Evolutionary conservation across 2,113 vertebrate species (phyloP).

Genomic region (Menura novaehollandiae): DNA sequence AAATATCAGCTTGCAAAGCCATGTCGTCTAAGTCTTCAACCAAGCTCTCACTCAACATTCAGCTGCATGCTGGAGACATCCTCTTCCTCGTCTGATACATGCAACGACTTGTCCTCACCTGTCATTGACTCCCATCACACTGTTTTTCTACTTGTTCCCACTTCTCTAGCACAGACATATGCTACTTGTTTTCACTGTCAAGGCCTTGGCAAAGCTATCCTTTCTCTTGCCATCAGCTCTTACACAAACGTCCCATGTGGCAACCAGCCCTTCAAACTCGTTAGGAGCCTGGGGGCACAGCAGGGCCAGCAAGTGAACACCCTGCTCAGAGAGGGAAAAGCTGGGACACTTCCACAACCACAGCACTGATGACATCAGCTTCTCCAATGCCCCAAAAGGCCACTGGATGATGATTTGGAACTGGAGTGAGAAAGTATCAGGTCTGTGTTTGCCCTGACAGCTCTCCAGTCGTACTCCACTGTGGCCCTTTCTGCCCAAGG

Average conservation of each 20-base stretch:
- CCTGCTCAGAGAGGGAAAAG: not conserved
- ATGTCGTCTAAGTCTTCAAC: not conserved
- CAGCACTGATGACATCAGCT: not conserved
- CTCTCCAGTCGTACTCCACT: not conserved
- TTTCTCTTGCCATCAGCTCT: not conserved
- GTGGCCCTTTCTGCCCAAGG: not conserved
- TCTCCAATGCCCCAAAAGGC: not conserved
- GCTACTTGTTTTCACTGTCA: not conserved
- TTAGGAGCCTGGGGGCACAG: not conserved
- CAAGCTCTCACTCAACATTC: not conserved
- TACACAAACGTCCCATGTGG: not conserved
- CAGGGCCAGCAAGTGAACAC: not conserved
- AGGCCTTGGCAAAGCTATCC: not conserved
- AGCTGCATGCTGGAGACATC: not conserved
- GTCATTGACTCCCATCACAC: not conserved
- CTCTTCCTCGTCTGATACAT: not conserved
- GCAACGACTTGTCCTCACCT: not conserved
- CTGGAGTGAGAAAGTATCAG: not conserved
- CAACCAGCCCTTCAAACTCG: accelerated
- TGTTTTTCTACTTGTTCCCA: not conserved
- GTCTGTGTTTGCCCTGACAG: not conserved
- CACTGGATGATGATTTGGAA: not conserved
- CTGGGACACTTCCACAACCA: not conserved
- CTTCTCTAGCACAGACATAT: not conserved
- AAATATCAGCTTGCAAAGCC: not conserved